Evolutionary conservation across 1,140 invertebrate genomes (phyloP), one percentile per base, ranked within the genome.

Genomic region (Dendroctonus ponderosae): DNA sequence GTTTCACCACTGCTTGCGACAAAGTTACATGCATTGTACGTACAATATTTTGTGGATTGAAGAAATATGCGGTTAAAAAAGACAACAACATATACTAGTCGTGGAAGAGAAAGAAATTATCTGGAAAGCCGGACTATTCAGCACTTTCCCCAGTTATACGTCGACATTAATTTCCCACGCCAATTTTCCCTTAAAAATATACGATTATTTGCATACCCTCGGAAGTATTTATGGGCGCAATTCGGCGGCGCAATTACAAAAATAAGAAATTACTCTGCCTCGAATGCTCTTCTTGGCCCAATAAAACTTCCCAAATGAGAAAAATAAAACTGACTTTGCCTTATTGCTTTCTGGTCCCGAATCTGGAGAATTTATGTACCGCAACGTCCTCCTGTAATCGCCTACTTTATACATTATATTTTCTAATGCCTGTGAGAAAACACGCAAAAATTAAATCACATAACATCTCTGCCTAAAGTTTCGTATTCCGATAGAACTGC

Each of bases 151-250:
- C 63, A 7, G 53, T 51, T 66, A 51, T 43, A 49, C 57, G 64
- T 66, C 48, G 54, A 60, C 64, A 66, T 60, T 66, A 66, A 60
- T 66, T 66, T 66, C 58, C 56, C 39, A 60, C 58, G 50, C 64
- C 64, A 66, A 60, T 66, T 66, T 66, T 66, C 64, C 3, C 43
- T 46, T 53, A 66, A 66, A 60, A 66, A 66, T 66, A 66, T 66
- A 66, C 64, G 64, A 66, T 66, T 66, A 66, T 66, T 66, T 66
- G 64, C 64, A 66, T 66, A 61, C 64, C 58, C 64, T 66, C 38
- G 48, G 64, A 66, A 66, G 64, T 66, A 66, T 66, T 66, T 66
- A 66, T 61, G 56, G 51, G 56, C 64, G 50, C 62, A 65, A 65
- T 65, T 65, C 62, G 54, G 54, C 51, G 52, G 54, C 53, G 53